Conservation (phyloP, 2,888 invertebrate genomes). For the Ennomos erosarius region DNA sequence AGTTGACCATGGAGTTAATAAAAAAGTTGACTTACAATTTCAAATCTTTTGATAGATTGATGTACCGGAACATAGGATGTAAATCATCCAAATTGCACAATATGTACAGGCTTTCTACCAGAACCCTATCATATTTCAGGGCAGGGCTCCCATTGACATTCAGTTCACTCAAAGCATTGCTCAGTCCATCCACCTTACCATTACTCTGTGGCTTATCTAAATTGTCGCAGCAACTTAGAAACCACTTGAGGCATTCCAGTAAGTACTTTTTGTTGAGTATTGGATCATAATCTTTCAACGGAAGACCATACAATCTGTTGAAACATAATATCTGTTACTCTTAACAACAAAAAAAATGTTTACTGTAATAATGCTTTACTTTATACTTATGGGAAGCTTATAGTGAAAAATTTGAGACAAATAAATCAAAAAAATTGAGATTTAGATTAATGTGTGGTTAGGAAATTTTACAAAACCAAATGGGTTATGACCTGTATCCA, state of each 20-base stretch:
- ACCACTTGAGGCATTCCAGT: slow-evolving; percentile 89
- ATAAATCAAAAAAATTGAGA: too few species aligned
- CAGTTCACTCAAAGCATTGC: slow-evolving; percentile 39
- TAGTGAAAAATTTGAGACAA: neutral
- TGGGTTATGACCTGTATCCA: slow-evolving; percentile 86
- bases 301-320: slow-evolving; percentile 85
- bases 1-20: too few species aligned
- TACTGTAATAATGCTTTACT: too few species aligned
- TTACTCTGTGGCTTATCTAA: slow-evolving; percentile 47
- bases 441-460: too few species aligned
- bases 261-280: slow-evolving; percentile 89
- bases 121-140: slow-evolving; percentile 65
- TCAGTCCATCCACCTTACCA: slow-evolving; percentile 20
- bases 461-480: slow-evolving; percentile 16
- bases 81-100: slow-evolving; percentile 87
- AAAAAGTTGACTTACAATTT: slow-evolving; percentile 81
- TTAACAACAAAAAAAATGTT: too few species aligned
- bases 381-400: too few species aligned
- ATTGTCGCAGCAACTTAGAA: slow-evolving; percentile 85
- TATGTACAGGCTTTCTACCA: slow-evolving; percentile 89
- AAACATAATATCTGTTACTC: neutral
- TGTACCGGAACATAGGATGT: slow-evolving; percentile 82
- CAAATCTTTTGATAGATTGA: slow-evolving; percentile 67
- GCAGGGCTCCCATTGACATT: slow-evolving; percentile 32
- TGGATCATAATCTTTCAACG: slow-evolving; percentile 86